phyloP scores from a whole-genome alignment of 1,140 invertebrate species.

The Zaprionus lachaisei region DNA sequence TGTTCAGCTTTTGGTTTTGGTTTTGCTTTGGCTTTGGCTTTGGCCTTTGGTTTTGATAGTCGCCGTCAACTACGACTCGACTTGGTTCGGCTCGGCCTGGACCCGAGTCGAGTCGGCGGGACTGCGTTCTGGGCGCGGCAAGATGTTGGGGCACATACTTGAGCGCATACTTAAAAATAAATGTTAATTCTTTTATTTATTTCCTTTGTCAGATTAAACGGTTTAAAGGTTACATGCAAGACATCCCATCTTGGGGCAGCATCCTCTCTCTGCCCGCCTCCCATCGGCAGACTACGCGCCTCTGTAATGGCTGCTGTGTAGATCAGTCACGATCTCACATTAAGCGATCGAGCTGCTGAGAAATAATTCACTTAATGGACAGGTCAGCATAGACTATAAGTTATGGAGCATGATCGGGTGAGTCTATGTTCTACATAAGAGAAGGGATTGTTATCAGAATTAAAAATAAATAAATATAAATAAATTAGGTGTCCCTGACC shows the following conservation, averaged over 20 bases:
- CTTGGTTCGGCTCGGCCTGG: not conserved
- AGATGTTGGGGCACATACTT: constrained; percentile 57
- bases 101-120: not conserved
- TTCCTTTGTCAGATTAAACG: constrained; percentile 82
- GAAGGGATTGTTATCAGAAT: not conserved
- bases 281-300: constrained; percentile 20
- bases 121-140: constrained; percentile 30
- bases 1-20: constrained; percentile 40
- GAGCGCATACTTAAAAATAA: constrained; percentile 77
- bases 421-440: not conserved
- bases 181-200: constrained; percentile 83
- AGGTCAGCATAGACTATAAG: constrained; percentile 12
- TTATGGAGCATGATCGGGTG: constrained; percentile 5
- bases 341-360: constrained; percentile 9
- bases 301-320: constrained; percentile 39
- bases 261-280: constrained; percentile 21
- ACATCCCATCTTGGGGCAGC: constrained; percentile 15
- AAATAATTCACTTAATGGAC: constrained; percentile 43
- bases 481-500: not conserved
- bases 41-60: constrained; percentile 63
- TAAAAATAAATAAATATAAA: not conserved
- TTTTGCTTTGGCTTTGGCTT: constrained; percentile 31
- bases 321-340: constrained; percentile 46
- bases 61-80: constrained; percentile 52
- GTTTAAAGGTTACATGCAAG: constrained; percentile 73